Evolutionary conservation across 2,113 vertebrate species (phyloP).

Genomic region (Xiphophorus couchianus): DNA sequence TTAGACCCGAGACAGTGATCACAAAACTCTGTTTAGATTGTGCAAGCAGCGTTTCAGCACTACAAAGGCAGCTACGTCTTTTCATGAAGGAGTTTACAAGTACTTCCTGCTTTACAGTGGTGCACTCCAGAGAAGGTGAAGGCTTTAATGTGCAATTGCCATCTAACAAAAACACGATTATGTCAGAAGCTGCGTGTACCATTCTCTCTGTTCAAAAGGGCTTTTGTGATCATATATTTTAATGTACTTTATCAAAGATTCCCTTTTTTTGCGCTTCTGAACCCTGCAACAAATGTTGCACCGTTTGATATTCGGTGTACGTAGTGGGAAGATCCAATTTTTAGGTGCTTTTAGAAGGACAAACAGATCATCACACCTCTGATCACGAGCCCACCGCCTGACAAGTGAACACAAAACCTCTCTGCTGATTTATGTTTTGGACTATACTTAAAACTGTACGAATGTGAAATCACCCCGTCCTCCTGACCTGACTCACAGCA

Average conservation of each 20-base stretch:
- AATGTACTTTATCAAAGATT: slow-evolving; percentile 17
- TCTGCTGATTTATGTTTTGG: slow-evolving; percentile 14
- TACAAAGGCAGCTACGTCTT: slow-evolving; percentile 9
- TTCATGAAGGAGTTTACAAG: slow-evolving; percentile 27
- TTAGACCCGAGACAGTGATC: slow-evolving; percentile 6
- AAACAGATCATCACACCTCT: slow-evolving; percentile 14
- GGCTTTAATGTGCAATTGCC: slow-evolving; percentile 26
- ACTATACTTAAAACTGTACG: slow-evolving; percentile 17
- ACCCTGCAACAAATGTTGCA: not conserved
- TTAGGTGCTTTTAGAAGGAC: slow-evolving; percentile 7
- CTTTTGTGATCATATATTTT: slow-evolving; percentile 19
- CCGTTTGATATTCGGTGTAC: slow-evolving; percentile 9
- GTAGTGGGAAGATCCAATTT: slow-evolving; percentile 5
- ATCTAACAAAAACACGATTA: slow-evolving; percentile 19
- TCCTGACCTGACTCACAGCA: not conserved
- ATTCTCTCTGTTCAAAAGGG: slow-evolving; percentile 32
- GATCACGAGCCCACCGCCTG: slow-evolving; percentile 8
- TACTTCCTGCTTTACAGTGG: slow-evolving; percentile 9
- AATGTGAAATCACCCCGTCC: slow-evolving; percentile 11
- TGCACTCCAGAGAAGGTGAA: slow-evolving; percentile 5
- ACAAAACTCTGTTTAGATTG: slow-evolving; percentile 20
- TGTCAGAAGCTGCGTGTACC: slow-evolving; percentile 24
- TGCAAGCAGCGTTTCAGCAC: not conserved
- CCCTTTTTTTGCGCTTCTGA: slow-evolving; percentile 2
- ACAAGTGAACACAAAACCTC: slow-evolving; percentile 6